phyloP scores from a whole-genome alignment of 1,140 invertebrate genomes.

The Drosophila repletoides region DNA sequence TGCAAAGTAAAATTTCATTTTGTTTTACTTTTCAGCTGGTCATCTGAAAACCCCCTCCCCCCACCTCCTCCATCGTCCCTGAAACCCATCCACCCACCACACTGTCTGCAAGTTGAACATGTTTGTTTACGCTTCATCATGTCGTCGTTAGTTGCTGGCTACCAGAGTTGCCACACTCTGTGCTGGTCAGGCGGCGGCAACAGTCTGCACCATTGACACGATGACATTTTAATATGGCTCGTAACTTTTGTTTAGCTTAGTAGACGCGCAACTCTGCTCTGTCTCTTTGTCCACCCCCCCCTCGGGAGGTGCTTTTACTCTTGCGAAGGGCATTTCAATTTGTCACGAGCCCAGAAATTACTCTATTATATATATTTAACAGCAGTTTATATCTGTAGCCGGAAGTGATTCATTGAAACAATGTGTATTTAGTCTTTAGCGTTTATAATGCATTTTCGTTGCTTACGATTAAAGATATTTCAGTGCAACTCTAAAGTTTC shows the following conservation, averaged over 20 bases:
- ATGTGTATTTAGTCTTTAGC: no score
- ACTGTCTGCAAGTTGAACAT: conserved; percentile 70
- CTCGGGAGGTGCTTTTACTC: no score
- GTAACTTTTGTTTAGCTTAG: conserved; percentile 76
- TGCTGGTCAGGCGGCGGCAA: conserved; percentile 30
- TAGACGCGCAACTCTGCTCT: not conserved
- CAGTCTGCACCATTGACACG: conserved; percentile 70
- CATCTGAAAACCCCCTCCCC: not conserved
- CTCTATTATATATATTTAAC: no score
- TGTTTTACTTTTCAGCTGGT: conserved; percentile 68
- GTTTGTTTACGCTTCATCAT: conserved; percentile 81
- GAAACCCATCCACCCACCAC: conserved; percentile 1
- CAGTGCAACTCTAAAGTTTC: no score
- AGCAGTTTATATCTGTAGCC: no score
- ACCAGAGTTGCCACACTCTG: conserved; percentile 10
- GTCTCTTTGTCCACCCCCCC: not conserved
- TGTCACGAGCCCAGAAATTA: no score
- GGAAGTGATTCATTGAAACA: no score
- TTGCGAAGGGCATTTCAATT: no score
- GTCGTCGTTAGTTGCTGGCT: conserved; percentile 71
- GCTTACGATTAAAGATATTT: no score
- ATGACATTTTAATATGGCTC: conserved; percentile 78
- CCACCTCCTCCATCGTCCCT: not conserved
- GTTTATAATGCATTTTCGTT: no score
- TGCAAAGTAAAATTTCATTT: conserved; percentile 81